A percentile compares a stretch with the other conserved stretches of the same genome.
Evolutionary conservation across 2,888 invertebrate genomes (phyloP).

Genomic region (Rosalia funebris): DNA sequence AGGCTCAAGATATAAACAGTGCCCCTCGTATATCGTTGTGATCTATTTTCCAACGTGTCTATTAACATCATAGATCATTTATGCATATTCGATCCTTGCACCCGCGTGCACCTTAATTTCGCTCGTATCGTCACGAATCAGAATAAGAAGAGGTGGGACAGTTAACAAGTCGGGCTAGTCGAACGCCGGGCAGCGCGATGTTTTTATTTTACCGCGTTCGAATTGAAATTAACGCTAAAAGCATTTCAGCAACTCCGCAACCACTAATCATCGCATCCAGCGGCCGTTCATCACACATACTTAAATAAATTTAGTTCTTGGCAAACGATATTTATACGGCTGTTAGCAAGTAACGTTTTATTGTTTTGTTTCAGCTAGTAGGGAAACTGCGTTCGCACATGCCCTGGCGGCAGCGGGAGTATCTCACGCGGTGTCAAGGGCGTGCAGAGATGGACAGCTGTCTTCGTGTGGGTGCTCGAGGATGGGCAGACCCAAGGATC

Average conservation of each 20-base stretch:
- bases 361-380: constrained; percentile 70
- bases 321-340: constrained; percentile 5
- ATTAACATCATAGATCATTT: too few relatives aligned
- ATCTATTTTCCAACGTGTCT: too few relatives aligned
- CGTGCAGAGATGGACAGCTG: constrained; percentile 91
- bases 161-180: background rate
- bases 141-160: too few relatives aligned
- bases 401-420: constrained; percentile 91
- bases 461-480: constrained; percentile 91
- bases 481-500: constrained; percentile 81
- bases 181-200: background rate
- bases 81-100: too few relatives aligned
- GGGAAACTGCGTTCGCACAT: constrained; percentile 92
- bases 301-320: constrained; percentile 20
- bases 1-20: too few relatives aligned
- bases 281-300: constrained; percentile 21
- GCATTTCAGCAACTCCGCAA: constrained; percentile 11
- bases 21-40: too few relatives aligned
- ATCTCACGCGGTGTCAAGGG: constrained; percentile 86
- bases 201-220: background rate
- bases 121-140: too few relatives aligned
- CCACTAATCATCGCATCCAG: constrained; percentile 22
- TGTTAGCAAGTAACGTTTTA: background rate
- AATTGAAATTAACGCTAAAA: background rate
- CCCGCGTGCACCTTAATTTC: too few relatives aligned